These are phyloP conservation scores for Campylomormyrus numenius DNA, from an alignment of 2,113 vertebrate genomes.

Conservation along the genomic window DNA sequence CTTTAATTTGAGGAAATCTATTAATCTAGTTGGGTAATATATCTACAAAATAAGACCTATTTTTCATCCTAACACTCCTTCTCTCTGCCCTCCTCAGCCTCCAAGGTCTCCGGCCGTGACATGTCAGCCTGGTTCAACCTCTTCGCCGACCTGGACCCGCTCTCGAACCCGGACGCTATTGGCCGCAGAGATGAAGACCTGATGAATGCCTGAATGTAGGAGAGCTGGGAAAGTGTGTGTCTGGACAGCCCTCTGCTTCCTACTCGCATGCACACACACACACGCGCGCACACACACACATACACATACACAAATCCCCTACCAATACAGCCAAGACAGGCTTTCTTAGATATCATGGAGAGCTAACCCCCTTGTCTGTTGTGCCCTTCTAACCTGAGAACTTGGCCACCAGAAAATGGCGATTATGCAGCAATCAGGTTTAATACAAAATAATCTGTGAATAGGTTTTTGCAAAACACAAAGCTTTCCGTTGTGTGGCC, in stretches of 20 bases:
- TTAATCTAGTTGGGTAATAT: not conserved
- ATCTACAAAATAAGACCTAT: not conserved
- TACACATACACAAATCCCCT: too few relatives aligned
- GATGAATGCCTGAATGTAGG: constrained; percentile 58
- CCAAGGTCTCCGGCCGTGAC: constrained; percentile 53
- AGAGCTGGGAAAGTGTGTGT: not conserved
- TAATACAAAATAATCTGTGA: not conserved
- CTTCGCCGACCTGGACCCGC: constrained; percentile 71
- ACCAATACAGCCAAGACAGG: not conserved
- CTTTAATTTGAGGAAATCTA: not conserved
- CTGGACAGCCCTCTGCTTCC: constrained; percentile 8
- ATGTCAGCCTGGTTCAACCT: constrained; percentile 72
- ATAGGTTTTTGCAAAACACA: not conserved
- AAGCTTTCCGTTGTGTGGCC: not conserved
- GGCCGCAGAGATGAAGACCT: constrained; percentile 68
- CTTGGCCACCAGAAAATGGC: not conserved
- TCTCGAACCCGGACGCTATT: constrained; percentile 71
- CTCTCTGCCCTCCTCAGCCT: constrained; percentile 16
- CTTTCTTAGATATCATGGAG: not conserved
- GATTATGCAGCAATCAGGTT: not conserved
- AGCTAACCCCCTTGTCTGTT: not conserved
- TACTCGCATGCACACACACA: not conserved
- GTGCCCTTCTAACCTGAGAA: not conserved
- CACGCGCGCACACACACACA: too few relatives aligned
- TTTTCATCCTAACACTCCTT: not conserved